Percentiles rank a stretch among this genome's conserved stretches.
phyloP scores from a whole-genome alignment of 1,140 invertebrate genomes.

The Sitobion miscanthi region DNA sequence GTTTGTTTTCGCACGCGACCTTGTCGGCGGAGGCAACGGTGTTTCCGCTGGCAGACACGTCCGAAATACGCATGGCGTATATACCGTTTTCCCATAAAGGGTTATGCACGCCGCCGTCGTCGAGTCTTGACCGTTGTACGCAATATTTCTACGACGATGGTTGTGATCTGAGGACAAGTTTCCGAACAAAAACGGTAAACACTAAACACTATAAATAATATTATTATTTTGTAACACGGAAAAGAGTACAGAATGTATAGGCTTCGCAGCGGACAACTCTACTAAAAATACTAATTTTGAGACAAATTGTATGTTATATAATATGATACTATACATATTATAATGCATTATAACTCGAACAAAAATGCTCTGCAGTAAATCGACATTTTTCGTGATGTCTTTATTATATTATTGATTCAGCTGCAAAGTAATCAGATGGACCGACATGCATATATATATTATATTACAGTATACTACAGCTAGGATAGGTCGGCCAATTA shows the following conservation, averaged over 20 bases:
- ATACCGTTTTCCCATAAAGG: neutral
- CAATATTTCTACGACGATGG: neutral
- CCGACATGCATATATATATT: no score
- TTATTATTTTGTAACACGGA: neutral
- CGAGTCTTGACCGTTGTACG: neutral
- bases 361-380: neutral
- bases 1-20: constrained; percentile 3
- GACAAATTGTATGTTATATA: neutral
- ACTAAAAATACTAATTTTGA: neutral
- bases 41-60: neutral
- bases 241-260: neutral
- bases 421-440: neutral
- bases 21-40: neutral
- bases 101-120: neutral
- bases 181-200: constrained; percentile 1
- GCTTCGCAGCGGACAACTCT: no score
- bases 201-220: no score
- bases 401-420: neutral
- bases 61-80: neutral
- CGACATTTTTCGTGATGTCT: neutral
- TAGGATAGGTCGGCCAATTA: neutral
- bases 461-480: neutral
- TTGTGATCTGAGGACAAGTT: neutral
- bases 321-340: no score
- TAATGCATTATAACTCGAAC: neutral